These are phyloP conservation scores for Pristionchus fissidentatus DNA, from an alignment of 2,888 invertebrate genomes.

Conservation along the genomic window DNA sequence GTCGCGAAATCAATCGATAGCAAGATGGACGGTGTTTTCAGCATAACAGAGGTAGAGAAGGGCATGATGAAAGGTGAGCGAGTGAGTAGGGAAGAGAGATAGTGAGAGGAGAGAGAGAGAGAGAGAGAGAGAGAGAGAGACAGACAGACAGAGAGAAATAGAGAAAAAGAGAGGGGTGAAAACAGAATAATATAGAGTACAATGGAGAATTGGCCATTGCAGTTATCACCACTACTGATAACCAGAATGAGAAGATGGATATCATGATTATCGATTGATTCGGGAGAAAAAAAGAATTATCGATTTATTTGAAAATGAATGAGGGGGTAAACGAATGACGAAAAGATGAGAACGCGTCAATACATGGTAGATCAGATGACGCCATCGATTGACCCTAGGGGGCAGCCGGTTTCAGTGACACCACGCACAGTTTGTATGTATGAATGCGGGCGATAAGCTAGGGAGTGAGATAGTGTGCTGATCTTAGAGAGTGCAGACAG, in stretches of 20 bases:
- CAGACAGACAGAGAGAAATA: not conserved
- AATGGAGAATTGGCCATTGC: too few species aligned
- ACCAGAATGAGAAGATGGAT: not conserved
- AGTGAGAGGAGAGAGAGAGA: not conserved
- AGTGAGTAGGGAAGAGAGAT: not conserved
- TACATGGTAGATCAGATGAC: not conserved
- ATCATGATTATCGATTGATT: too few species aligned
- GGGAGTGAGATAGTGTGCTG: not conserved
- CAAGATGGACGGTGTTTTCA: not conserved
- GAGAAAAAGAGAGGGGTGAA: not conserved
- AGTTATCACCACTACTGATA: not conserved
- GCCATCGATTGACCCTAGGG: not conserved
- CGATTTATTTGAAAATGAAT: too few species aligned
- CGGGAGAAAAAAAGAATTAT: too few species aligned
- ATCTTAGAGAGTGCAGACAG: not conserved
- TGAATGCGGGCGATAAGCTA: slow-evolving; percentile 14
- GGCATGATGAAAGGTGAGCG: not conserved
- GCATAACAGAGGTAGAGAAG: slow-evolving; percentile 18
- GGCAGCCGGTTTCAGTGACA: slow-evolving; percentile 7
- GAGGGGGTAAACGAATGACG: too few species aligned
- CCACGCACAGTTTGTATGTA: not conserved
- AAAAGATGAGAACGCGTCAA: too few species aligned
- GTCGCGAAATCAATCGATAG: not conserved
- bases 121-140: slow-evolving; percentile 21
- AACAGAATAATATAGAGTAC: not conserved